These are phyloP conservation scores for Amphipoea lucens DNA, from an alignment of 2,888 invertebrate species.

Conservation along the genomic window DNA sequence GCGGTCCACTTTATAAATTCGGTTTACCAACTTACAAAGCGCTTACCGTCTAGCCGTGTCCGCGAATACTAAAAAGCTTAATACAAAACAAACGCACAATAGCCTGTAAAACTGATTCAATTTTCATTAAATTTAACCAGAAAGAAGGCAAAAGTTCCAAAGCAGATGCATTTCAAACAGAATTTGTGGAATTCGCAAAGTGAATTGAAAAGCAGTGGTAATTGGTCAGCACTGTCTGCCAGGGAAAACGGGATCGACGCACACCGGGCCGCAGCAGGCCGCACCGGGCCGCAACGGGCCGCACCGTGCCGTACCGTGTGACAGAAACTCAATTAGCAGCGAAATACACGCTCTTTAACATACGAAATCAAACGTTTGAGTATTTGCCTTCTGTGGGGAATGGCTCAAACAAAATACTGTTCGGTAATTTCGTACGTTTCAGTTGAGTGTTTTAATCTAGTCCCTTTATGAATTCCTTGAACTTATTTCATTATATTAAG, in stretches of 20 bases:
- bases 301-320: constrained; percentile 40
- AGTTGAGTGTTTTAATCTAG: constrained; percentile 17
- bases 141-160: constrained; percentile 32
- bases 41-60: constrained; percentile 37
- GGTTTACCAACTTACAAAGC: constrained; percentile 35
- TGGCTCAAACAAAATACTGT: constrained; percentile 38
- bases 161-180: constrained; percentile 53
- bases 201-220: constrained; percentile 76
- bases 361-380: constrained; percentile 60
- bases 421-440: neutral
- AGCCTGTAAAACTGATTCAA: constrained; percentile 22
- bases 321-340: constrained; percentile 73
- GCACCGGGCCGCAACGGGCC: constrained; percentile 31
- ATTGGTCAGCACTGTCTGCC: constrained; percentile 61
- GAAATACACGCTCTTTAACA: constrained; percentile 67
- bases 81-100: constrained; percentile 41
- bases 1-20: constrained; percentile 23
- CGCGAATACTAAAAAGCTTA: constrained; percentile 56
- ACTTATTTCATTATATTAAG: constrained; percentile 29
- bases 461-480: constrained; percentile 10
- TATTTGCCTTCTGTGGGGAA: constrained; percentile 42
- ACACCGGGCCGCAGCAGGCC: constrained; percentile 38
- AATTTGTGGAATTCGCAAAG: constrained; percentile 73
- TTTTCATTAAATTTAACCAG: constrained; percentile 37
- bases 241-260: constrained; percentile 58